Evolutionary conservation across 2,797 vertebrate species (phyloP).

Genomic region (Megalops cyprinoides): DNA sequence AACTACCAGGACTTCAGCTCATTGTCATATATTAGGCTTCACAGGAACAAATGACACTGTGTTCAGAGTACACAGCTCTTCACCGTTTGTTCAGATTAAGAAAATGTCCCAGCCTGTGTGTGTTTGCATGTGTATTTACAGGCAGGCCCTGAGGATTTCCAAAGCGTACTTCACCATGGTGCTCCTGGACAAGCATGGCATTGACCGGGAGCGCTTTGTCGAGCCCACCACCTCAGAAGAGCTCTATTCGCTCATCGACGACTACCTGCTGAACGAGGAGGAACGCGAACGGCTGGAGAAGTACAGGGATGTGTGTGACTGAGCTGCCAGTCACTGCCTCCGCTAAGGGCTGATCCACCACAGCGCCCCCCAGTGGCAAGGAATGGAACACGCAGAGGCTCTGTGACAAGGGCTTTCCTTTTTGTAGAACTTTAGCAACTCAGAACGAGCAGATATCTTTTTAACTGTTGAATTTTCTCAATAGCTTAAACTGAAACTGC

Average conservation of each 20-base stretch:
- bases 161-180: slow-evolving; percentile 87
- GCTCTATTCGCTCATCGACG: slow-evolving; percentile 87
- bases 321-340: slow-evolving; percentile 44
- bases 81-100: neutral
- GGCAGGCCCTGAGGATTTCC: slow-evolving; percentile 84
- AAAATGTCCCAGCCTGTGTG: neutral
- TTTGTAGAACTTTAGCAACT: neutral
- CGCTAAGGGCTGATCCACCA: slow-evolving; percentile 17
- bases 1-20: too few species aligned
- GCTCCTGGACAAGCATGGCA: slow-evolving; percentile 85
- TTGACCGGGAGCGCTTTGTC: slow-evolving; percentile 89
- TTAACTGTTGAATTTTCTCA: slow-evolving; percentile 7
- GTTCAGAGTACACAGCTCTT: too few species aligned
- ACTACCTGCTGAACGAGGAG: slow-evolving; percentile 81
- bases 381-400: slow-evolving; percentile 8
- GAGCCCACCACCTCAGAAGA: slow-evolving; percentile 82
- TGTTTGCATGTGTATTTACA: slow-evolving; percentile 50
- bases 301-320: slow-evolving; percentile 81
- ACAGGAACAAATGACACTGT: too few species aligned
- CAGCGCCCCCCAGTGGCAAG: slow-evolving; percentile 28
- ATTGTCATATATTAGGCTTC: too few species aligned
- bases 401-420: neutral
- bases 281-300: slow-evolving; percentile 74
- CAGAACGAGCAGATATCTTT: slow-evolving; percentile 9
- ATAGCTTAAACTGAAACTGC: neutral